Evolutionary conservation across 2,888 invertebrate genomes (phyloP), one percentile per base, ranked within the genome.

Genomic region (Phyto melanocephala): DNA sequence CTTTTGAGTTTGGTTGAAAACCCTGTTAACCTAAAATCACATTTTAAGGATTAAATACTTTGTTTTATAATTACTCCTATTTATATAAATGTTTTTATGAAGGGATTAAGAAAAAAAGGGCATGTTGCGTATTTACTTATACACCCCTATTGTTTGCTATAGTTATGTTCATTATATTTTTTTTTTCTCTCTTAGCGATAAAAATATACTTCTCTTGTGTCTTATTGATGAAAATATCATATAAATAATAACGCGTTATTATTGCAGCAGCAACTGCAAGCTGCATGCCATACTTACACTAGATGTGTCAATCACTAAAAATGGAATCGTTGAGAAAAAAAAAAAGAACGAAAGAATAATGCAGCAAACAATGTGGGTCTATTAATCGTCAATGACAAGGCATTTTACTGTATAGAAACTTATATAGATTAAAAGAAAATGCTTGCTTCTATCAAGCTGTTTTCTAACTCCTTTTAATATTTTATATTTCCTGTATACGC

Each of bases 231-330:
- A 78, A 82, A 82, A 76, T 72, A 82, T 79, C 68, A 79, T 52
- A 79, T 22, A 24, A 40, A 67, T 70, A 74, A 78, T 81, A 63
- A 68, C 58, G 52, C 58, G 75, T 75, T 45, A 82, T 82, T 70
- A 67, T 52, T 33, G 47, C 24, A 74, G 47, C 24, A 74, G 50
- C 50, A 79, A 79, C 60, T 82, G 81, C 81, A 82, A 79, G 81
- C 81, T 82, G 81, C 79, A 71, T 82, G 70, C 70, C 81, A 70
- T 79, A 58, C 45, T 56, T 70, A 42, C 13, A 15, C 35, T 75
- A 68, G 63, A 82, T 65, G 78, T 82, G 78, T 82, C 81, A 82
- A 82, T 82, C 81, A 81, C 33, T 45, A 11, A 33, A 45, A 50
- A 3, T 20, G 3, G 52, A 70, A 17, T 35, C 17, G n/a, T 10